phyloP scores from a whole-genome alignment of 1,140 invertebrate genomes.

The Sipha flava region DNA sequence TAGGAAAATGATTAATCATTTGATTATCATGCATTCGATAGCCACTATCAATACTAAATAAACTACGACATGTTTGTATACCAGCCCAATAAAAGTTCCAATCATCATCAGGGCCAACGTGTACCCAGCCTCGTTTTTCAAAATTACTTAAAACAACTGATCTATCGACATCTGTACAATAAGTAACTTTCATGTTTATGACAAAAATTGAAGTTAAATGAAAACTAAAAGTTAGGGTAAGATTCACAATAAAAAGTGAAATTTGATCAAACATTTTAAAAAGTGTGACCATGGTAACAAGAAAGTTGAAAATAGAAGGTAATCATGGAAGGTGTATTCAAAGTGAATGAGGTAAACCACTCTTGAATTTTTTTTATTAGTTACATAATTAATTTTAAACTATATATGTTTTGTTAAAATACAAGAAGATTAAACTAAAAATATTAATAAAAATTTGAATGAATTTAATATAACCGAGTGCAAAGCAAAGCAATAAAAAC shows the following conservation, averaged over 20 bases:
- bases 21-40: slow-evolving; percentile 88
- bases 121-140: slow-evolving; percentile 82
- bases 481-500: too few relatives aligned
- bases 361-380: too few relatives aligned
- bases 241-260: background rate
- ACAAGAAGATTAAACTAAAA: too few relatives aligned
- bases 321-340: too few relatives aligned
- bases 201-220: background rate
- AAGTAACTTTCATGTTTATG: slow-evolving; percentile 42
- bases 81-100: slow-evolving; percentile 97
- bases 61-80: slow-evolving; percentile 75
- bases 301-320: too few relatives aligned
- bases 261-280: background rate
- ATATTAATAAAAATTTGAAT: too few relatives aligned
- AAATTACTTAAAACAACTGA: slow-evolving; percentile 89
- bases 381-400: too few relatives aligned
- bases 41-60: slow-evolving; percentile 87
- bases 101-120: slow-evolving; percentile 84
- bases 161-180: slow-evolving; percentile 88
- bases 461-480: too few relatives aligned
- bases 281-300: background rate
- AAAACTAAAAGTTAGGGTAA: background rate
- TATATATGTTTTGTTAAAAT: too few relatives aligned
- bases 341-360: too few relatives aligned
- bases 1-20: slow-evolving; percentile 84